These are phyloP conservation scores for Petrosia ficiformis DNA, from an alignment of 37 sponge, comb jelly and placozoan species.

Conservation along the genomic window DNA sequence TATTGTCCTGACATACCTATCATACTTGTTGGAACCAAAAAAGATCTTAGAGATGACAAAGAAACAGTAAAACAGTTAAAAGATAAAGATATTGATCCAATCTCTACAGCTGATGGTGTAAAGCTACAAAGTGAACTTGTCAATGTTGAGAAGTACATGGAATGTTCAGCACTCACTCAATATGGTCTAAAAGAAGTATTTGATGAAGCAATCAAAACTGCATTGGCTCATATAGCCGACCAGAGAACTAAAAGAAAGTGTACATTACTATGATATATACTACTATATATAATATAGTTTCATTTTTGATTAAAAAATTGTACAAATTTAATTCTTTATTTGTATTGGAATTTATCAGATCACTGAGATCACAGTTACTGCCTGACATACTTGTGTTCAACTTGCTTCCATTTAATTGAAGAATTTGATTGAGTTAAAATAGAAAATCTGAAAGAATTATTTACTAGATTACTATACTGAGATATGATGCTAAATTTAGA, in stretches of 20 bases:
- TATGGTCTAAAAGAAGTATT: constrained; percentile 72
- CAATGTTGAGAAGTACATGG: constrained; percentile 61
- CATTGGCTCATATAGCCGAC: constrained; percentile 53
- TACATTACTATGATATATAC: background rate
- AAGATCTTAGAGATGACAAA: constrained; percentile 69
- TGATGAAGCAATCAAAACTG: constrained; percentile 87
- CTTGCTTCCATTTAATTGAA: too few species aligned
- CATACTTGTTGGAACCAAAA: constrained; percentile 75
- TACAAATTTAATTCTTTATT: too few species aligned
- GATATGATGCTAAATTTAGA: too few species aligned
- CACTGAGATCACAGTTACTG: too few species aligned
- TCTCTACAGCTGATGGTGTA: constrained; percentile 49
- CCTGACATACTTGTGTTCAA: too few species aligned
- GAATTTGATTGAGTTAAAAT: too few species aligned
- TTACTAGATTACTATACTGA: too few species aligned
- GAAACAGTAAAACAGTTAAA: constrained; percentile 59
- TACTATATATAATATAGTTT: too few species aligned
- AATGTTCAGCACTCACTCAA: constrained; percentile 78
- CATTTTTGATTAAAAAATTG: too few species aligned
- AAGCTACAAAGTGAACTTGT: constrained; percentile 60
- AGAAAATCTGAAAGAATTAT: too few species aligned
- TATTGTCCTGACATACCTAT: constrained; percentile 74
- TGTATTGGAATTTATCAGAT: too few species aligned
- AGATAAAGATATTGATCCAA: constrained; percentile 53
- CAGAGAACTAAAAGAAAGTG: constrained; percentile 45